Evolutionary conservation across 2,113 vertebrate species (phyloP).

Genomic region (Istiophorus platypterus): DNA sequence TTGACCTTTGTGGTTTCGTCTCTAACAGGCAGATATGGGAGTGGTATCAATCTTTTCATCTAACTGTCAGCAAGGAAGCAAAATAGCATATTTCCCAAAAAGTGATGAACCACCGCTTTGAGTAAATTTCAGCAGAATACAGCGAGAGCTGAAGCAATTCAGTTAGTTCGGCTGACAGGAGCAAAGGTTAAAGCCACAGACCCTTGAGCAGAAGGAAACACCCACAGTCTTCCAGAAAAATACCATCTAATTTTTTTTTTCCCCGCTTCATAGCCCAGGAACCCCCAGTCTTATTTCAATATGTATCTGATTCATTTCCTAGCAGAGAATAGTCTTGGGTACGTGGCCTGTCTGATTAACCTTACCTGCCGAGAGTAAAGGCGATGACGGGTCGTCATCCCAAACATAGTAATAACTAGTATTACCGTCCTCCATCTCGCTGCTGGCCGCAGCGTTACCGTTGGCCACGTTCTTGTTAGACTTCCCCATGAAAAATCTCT

Average conservation of each 20-base stretch:
- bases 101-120: neutral
- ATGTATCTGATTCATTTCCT: neutral
- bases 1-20: no score
- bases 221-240: conserved; percentile 32
- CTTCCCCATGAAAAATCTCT: conserved; percentile 84
- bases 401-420: conserved; percentile 86
- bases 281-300: neutral
- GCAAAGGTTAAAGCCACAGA: conserved; percentile 57
- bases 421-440: conserved; percentile 98
- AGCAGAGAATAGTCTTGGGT: conserved; percentile 4
- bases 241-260: neutral
- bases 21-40: neutral
- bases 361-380: conserved; percentile 93
- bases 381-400: conserved; percentile 92
- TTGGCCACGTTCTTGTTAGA: conserved; percentile 90
- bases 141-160: neutral
- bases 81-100: neutral
- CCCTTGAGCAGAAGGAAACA: neutral
- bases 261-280: neutral
- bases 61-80: neutral
- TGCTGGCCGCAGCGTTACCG: conserved; percentile 90
- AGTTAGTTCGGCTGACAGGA: conserved; percentile 39
- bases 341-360: conserved; percentile 95
- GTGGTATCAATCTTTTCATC: neutral
- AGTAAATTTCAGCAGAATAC: conserved; percentile 10